Percentiles rank a stretch among this genome's conserved stretches.
phyloP scores from a whole-genome alignment of 2,797 vertebrate species.

The Acanthurus leucopareius region DNA sequence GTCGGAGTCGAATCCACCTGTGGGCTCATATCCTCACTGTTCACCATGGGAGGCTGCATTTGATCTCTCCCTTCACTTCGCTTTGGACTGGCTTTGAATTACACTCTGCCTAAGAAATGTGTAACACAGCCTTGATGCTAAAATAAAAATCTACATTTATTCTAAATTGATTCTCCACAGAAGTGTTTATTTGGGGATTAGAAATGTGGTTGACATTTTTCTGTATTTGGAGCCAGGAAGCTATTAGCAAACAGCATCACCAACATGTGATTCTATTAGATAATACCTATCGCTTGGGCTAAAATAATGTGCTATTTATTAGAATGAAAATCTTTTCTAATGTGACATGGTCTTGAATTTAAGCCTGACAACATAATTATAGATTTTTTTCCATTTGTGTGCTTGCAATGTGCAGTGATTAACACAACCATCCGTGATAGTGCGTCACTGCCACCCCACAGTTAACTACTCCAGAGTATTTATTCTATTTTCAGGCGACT shows the following conservation, averaged over 20 bases:
- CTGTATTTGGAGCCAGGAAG: slow-evolving; percentile 14
- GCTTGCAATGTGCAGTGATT: slow-evolving; percentile 31
- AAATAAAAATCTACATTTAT: slow-evolving; percentile 53
- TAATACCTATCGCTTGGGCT: slow-evolving; percentile 8
- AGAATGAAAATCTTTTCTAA: slow-evolving; percentile 26
- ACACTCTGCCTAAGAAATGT: slow-evolving; percentile 44
- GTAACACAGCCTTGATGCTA: slow-evolving; percentile 30
- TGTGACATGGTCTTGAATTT: slow-evolving; percentile 37
- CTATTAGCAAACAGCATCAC: slow-evolving; percentile 19
- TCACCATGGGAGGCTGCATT: slow-evolving; percentile 64
- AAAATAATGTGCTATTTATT: slow-evolving; percentile 29
- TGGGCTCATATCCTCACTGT: slow-evolving; percentile 49
- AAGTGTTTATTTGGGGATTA: slow-evolving; percentile 23
- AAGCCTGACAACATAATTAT: slow-evolving; percentile 45
- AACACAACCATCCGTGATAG: slow-evolving; percentile 21
- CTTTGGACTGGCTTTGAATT: slow-evolving; percentile 57
- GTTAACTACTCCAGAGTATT: slow-evolving; percentile 21
- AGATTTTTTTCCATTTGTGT: slow-evolving; percentile 26
- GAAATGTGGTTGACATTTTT: slow-evolving; percentile 10
- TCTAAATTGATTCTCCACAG: slow-evolving; percentile 17
- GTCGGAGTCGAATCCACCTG: slow-evolving; percentile 59
- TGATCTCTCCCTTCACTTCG: slow-evolving; percentile 53
- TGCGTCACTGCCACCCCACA: slow-evolving; percentile 25
- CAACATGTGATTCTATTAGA: slow-evolving; percentile 17
- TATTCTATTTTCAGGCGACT: slow-evolving; percentile 33